phyloP scores from a whole-genome alignment of 2,797 vertebrate genomes.

The Salarias fasciatus region DNA sequence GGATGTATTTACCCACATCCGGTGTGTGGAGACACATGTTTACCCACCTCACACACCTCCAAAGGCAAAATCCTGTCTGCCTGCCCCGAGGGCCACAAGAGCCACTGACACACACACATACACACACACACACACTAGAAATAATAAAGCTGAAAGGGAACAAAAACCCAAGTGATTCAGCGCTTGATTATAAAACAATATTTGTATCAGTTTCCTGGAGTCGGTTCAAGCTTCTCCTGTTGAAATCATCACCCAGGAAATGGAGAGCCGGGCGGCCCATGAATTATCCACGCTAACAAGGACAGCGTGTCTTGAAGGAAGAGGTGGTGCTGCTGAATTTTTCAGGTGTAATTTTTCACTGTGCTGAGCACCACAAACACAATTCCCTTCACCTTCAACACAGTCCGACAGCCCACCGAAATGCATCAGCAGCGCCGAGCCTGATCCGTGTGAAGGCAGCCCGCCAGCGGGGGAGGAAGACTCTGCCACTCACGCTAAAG shows the following conservation, averaged over 20 bases:
- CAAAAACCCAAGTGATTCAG: conserved; percentile 2
- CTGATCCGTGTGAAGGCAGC: too few relatives aligned
- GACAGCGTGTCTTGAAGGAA: conserved; percentile 1
- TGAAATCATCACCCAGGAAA: background rate
- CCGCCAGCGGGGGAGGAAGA: too few relatives aligned
- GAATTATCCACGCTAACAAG: conserved; percentile 1
- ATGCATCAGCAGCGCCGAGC: too few relatives aligned
- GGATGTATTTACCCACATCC: conserved; percentile 47
- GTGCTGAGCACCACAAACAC: conserved; percentile 6
- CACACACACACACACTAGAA: conserved; percentile 10
- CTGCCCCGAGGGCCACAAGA: conserved; percentile 15
- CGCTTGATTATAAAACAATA: background rate
- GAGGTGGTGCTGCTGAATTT: conserved; percentile 1
- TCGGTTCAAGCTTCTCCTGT: background rate
- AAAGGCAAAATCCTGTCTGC: conserved; percentile 18
- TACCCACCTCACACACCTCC: conserved; percentile 37
- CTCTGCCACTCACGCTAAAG: too few relatives aligned
- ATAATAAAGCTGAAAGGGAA: conserved; percentile 2
- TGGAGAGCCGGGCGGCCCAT: background rate
- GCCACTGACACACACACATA: conserved; percentile 8
- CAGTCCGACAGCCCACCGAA: too few relatives aligned
- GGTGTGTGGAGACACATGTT: conserved; percentile 54
- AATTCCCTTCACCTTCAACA: background rate
- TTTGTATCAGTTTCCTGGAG: background rate
- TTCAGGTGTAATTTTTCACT: conserved; percentile 14